phyloP scores from a whole-genome alignment of 2,888 invertebrate species.

The Lysandra coridon region DNA sequence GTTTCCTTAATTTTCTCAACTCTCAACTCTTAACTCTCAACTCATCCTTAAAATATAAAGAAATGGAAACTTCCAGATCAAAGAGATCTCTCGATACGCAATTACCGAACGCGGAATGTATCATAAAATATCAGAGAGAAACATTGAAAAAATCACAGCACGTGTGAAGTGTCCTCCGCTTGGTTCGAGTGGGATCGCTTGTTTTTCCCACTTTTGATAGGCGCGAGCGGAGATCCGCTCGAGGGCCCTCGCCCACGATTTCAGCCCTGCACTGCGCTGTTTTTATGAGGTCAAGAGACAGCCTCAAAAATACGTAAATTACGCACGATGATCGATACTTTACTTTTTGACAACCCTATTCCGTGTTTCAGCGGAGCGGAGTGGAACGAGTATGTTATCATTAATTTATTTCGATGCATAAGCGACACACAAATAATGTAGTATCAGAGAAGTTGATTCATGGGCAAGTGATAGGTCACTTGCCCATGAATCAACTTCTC shows the following conservation, averaged over 20 bases:
- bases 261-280: slow-evolving; percentile 66
- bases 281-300: slow-evolving; percentile 77
- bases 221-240: slow-evolving; percentile 62
- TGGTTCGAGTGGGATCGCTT: slow-evolving; percentile 77
- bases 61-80: slow-evolving; percentile 14
- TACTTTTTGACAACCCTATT: slow-evolving; percentile 47
- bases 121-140: slow-evolving; percentile 66
- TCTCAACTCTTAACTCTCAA: not conserved
- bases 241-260: slow-evolving; percentile 67
- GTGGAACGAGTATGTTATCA: too few relatives aligned
- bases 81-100: slow-evolving; percentile 39
- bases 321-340: slow-evolving; percentile 78
- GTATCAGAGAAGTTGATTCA: not conserved
- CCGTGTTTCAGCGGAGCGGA: not conserved
- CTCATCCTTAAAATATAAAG: not conserved
- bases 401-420: too few relatives aligned
- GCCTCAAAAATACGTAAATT: slow-evolving; percentile 78
- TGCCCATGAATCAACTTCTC: too few relatives aligned
- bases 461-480: not conserved
- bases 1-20: not conserved
- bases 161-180: slow-evolving; percentile 78
- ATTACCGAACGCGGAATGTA: slow-evolving; percentile 49
- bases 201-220: slow-evolving; percentile 77
- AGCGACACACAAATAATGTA: not conserved
- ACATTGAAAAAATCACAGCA: slow-evolving; percentile 79